These are phyloP conservation scores for Tetraneura akinire DNA, from an alignment of 1,140 invertebrate genomes.

Conservation along the genomic window DNA sequence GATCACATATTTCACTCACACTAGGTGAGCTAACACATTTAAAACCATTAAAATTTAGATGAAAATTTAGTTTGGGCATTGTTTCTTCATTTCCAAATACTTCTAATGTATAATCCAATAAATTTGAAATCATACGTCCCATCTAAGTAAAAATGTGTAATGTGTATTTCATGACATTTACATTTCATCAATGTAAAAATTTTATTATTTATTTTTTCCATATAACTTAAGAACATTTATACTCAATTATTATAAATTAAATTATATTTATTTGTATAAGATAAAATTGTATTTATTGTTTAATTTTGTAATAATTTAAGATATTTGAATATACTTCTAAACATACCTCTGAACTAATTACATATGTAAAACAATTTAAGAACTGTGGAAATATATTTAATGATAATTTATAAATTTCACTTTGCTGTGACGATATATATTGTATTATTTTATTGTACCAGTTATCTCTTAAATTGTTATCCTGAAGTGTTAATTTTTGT, in stretches of 20 bases:
- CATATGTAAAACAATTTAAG: background rate
- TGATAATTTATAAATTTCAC: background rate
- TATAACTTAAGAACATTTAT: background rate
- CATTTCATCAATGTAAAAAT: too few species aligned
- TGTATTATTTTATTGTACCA: background rate
- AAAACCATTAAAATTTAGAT: slow-evolving; percentile 59
- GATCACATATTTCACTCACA: slow-evolving; percentile 57
- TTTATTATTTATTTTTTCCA: background rate
- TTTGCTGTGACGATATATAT: too few species aligned
- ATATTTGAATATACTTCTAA: too few species aligned
- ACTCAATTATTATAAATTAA: too few species aligned
- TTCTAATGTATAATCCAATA: slow-evolving; percentile 61
- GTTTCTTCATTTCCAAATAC: slow-evolving; percentile 58
- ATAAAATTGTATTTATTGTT: background rate
- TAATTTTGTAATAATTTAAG: background rate
- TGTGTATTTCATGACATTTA: background rate
- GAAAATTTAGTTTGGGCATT: slow-evolving; percentile 63
- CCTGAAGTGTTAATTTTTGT: slow-evolving; percentile 56
- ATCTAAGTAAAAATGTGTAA: background rate
- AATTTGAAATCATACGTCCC: slow-evolving; percentile 59
- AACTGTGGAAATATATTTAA: background rate
- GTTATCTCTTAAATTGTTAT: background rate
- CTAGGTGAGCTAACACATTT: slow-evolving; percentile 58
- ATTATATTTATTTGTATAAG: background rate
- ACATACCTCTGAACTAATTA: slow-evolving; percentile 9